These are phyloP conservation scores for Myotis planiceps DNA, from an alignment of 2,797 vertebrate species.

Conservation along the genomic window DNA sequence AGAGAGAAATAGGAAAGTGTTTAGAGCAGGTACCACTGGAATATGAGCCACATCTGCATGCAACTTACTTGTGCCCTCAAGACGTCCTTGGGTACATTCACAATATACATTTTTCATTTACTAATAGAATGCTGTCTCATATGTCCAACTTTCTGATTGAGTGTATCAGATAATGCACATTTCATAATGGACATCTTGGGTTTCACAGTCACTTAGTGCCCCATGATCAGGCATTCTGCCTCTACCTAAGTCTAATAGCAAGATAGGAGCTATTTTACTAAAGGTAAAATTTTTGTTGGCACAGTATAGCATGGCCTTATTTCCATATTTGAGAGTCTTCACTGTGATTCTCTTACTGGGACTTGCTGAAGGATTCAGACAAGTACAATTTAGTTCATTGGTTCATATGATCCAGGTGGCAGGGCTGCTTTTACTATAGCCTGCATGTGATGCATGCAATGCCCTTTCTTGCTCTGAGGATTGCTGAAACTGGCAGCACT, in stretches of 20 bases:
- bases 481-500: neutral
- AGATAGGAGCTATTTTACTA: neutral
- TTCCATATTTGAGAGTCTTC: neutral
- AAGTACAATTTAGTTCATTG: neutral
- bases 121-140: neutral
- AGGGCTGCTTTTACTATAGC: neutral
- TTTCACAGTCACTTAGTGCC: neutral
- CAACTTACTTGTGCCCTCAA: neutral
- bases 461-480: neutral
- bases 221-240: neutral
- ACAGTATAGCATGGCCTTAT: neutral
- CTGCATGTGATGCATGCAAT: neutral
- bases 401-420: neutral
- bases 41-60: neutral
- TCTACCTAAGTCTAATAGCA: neutral
- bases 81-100: neutral
- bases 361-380: neutral
- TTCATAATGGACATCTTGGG: neutral
- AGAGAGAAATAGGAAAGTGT: neutral
- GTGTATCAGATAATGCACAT: neutral
- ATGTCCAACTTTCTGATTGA: neutral
- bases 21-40: neutral
- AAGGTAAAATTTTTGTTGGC: neutral
- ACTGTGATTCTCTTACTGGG: neutral
- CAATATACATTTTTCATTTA: neutral